Base-by-base conservation (phyloP, 2,797 vertebrate genomes). In the Aldrovandia affinis region DNA sequence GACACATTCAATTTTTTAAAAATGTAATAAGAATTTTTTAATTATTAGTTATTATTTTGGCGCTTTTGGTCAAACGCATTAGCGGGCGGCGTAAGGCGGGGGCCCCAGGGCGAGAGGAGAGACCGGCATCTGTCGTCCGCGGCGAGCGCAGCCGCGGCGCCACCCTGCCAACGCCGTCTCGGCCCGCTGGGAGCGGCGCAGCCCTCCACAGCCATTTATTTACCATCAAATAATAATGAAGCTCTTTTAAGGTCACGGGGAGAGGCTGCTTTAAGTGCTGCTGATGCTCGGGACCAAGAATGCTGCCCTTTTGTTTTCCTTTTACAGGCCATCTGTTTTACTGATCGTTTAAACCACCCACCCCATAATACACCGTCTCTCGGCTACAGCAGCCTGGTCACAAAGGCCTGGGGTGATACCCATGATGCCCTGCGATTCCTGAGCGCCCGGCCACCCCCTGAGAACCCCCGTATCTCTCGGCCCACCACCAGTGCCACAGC, bases 71-170 rank as follows among this genome's bases (percentile, higher is more conserved):
- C 78, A 81, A 39, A 39, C 63, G 44, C 70, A 6, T 14, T n/a
- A 42, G 15, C 4, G 39, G 82, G 68, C 44, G 47, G 15, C 57
- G 2, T 33, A 33, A 15, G 22, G 50, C 22, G 18, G 22, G 54
- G 92, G 94, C 87, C 92, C 91, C 90, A 89, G 92, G 92, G 92
- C 89, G 90, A 90, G 80, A 88, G 82, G 87, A 91, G 89, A 84
- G 63, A 0, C 84, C 59, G 50, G 87, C 94, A 93, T 93, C 94
- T 94, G 93, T 81, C 20, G 39, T n/a, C 81, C 84, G 83, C 86
- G 87, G 81, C 83, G 91, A 92, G 91, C 93, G 93, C 93, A 52
- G 0, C 36, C 7, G 85, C 88, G 3, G 28, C 89, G 87, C 84
- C 84, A 86, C 84, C 83, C 84, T 91, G 91, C 93, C 93, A 91